Conservation (phyloP, 2,797 vertebrate species). For the Tolypeutes matacus region DNA sequence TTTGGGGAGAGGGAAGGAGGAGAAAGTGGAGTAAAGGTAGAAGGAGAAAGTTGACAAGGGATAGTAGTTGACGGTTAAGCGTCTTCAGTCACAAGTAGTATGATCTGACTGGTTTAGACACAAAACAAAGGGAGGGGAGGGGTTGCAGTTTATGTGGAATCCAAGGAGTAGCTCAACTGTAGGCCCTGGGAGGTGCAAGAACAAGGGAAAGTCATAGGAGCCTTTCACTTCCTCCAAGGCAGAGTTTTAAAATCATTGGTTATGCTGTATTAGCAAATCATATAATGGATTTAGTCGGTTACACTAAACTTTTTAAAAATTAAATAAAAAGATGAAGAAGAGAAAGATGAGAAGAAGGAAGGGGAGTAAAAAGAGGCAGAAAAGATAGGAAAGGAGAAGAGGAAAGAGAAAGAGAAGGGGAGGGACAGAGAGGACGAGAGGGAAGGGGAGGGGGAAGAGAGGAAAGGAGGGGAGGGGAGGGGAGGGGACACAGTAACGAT, state of each 20-base stretch:
- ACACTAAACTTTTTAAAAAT: not conserved
- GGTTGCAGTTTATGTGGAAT: not conserved
- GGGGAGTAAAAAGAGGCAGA: too few relatives aligned
- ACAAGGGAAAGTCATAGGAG: not conserved
- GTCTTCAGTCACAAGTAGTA: not conserved
- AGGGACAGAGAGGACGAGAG: too few relatives aligned
- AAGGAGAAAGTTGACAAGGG: not conserved
- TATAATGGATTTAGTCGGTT: not conserved
- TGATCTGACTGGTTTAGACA: not conserved
- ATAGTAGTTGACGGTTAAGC: not conserved
- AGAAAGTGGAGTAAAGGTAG: not conserved
- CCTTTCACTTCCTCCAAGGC: not conserved
- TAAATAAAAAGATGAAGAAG: too few relatives aligned
- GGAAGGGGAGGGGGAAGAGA: too few relatives aligned
- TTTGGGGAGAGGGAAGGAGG: not conserved
- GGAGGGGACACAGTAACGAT: too few relatives aligned
- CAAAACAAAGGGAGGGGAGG: not conserved
- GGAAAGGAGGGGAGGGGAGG: too few relatives aligned
- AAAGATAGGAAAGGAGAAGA: too few relatives aligned
- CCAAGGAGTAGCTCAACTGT: not conserved
- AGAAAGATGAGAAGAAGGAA: too few relatives aligned
- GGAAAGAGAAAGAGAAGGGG: too few relatives aligned
- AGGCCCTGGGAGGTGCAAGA: not conserved
- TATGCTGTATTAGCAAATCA: not conserved
- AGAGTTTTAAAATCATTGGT: not conserved